phyloP scores from a whole-genome alignment of 2,113 vertebrate species.

The Sinocyclocheilus maitianheensis region DNA sequence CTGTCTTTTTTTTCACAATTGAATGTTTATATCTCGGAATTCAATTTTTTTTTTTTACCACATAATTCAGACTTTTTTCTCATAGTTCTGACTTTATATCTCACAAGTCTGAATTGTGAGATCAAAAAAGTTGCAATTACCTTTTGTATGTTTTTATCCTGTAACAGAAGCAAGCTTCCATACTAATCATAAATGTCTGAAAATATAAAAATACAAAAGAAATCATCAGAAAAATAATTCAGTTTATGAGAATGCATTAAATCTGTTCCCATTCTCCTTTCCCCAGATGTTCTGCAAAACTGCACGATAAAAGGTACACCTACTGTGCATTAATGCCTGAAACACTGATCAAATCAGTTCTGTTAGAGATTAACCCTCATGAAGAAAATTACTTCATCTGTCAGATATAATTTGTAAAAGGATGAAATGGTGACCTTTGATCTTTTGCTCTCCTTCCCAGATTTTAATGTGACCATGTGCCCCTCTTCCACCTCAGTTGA shows the following conservation, averaged over 20 bases:
- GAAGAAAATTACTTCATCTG: not conserved
- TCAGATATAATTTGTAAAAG: not conserved
- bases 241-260: not conserved
- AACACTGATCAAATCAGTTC: not conserved
- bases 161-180: too few species aligned
- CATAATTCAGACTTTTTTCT: too few species aligned
- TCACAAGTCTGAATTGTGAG: too few species aligned
- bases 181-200: not conserved
- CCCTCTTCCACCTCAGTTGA: rapidly evolving
- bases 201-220: not conserved
- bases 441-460: constrained; percentile 42
- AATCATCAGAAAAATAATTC: not conserved
- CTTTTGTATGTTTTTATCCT: too few species aligned
- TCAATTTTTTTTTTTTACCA: too few species aligned
- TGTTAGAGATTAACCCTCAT: not conserved
- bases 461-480: constrained; percentile 34
- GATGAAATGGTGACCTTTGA: not conserved
- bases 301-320: not conserved
- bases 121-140: too few species aligned
- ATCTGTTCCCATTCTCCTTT: not conserved
- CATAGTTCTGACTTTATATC: too few species aligned
- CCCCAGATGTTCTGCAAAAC: not conserved
- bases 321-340: not conserved
- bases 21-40: too few species aligned
- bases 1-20: too few species aligned